Evolutionary conservation across 2,888 invertebrate species (phyloP).

Genomic region (Pharmacophagus antenor): DNA sequence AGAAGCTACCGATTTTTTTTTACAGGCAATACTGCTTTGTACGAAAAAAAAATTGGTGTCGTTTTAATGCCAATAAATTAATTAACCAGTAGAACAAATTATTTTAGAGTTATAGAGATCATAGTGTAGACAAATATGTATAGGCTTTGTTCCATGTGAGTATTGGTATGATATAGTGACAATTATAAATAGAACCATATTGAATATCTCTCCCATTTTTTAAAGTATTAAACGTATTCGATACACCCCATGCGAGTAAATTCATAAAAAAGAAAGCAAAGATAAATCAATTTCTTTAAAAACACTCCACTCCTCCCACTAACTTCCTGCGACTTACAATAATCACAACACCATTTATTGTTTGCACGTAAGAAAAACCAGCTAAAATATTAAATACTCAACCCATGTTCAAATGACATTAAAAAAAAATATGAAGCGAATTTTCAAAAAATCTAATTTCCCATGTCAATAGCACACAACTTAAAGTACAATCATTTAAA

Average conservation of each 20-base stretch:
- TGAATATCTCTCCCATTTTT: too few relatives aligned
- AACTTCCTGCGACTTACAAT: slow-evolving; percentile 13
- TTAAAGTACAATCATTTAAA: background rate
- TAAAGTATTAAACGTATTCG: background rate
- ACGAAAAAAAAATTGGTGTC: too few relatives aligned
- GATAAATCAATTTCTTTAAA: slow-evolving; percentile 8
- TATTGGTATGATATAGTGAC: too few relatives aligned
- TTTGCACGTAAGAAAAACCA: slow-evolving; percentile 23
- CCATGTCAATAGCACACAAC: background rate
- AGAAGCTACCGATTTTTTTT: too few relatives aligned
- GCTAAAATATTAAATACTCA: background rate
- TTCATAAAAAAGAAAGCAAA: background rate
- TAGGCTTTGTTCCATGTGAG: too few relatives aligned
- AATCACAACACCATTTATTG: slow-evolving; percentile 14
- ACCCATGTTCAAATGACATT: background rate
- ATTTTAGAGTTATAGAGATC: too few relatives aligned
- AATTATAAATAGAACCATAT: too few relatives aligned
- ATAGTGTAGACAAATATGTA: too few relatives aligned
- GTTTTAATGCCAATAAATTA: too few relatives aligned
- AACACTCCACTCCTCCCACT: background rate
- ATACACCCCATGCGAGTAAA: slow-evolving; percentile 8
- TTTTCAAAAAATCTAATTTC: background rate
- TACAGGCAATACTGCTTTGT: too few relatives aligned
- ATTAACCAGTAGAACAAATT: too few relatives aligned
- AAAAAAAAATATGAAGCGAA: background rate